These are phyloP conservation scores for Tenebrio molitor DNA, from an alignment of 1,140 invertebrate species.

Conservation along the genomic window DNA sequence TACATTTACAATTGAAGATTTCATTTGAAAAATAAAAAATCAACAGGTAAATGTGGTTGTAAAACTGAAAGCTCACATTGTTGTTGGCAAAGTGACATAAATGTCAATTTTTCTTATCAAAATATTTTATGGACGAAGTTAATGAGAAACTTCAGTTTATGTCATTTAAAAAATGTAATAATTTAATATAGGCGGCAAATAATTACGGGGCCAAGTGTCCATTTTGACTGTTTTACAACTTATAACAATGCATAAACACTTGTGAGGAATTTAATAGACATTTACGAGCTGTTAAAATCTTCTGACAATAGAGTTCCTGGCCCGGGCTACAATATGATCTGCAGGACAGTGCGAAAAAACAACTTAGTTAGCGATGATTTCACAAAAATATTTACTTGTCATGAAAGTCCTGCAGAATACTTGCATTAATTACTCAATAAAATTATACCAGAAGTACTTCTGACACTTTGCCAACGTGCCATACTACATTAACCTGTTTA, in stretches of 20 bases:
- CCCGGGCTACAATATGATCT: neutral
- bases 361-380: neutral
- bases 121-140: too few species aligned
- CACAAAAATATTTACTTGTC: constrained; percentile 13
- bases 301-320: neutral
- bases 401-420: neutral
- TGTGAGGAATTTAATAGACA: neutral
- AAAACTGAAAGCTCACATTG: too few species aligned
- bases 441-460: neutral
- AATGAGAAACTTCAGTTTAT: too few species aligned
- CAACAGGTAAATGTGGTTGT: too few species aligned
- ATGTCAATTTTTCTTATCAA: too few species aligned
- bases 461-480: neutral
- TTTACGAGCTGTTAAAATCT: constrained; percentile 9
- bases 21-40: neutral
- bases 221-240: neutral
- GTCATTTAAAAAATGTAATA: too few species aligned
- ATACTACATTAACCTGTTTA: constrained; percentile 17
- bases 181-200: too few species aligned
- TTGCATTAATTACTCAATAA: constrained; percentile 13
- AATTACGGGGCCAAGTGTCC: too few species aligned
- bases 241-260: neutral
- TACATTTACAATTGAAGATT: neutral
- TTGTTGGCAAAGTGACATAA: too few species aligned
- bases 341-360: neutral